Conservation (phyloP, 2,797 vertebrate species). For the Coendou prehensilis region DNA sequence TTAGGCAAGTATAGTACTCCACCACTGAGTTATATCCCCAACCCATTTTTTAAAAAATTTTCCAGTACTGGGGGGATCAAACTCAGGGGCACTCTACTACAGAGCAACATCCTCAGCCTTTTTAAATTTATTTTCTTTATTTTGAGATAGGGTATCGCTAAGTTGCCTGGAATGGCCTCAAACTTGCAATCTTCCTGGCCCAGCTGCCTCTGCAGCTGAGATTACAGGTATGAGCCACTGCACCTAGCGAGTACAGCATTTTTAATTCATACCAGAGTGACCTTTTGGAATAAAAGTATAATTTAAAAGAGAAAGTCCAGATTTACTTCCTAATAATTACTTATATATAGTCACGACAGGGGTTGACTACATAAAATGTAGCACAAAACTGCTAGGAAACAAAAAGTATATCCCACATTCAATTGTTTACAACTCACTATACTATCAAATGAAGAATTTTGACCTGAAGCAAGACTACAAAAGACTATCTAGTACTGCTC, state of each 20-base stretch:
- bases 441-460: constrained; percentile 51
- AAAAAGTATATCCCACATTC: constrained; percentile 22
- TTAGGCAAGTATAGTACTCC: not conserved
- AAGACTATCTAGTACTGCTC: not conserved
- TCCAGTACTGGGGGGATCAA: not conserved
- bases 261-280: constrained; percentile 67
- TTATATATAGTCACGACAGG: not conserved
- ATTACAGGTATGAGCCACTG: not conserved
- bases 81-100: not conserved
- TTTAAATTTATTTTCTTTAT: not conserved
- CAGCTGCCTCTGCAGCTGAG: not conserved
- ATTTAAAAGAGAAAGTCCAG: constrained; percentile 45
- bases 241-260: constrained; percentile 29
- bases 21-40: not conserved
- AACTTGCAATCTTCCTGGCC: not conserved
- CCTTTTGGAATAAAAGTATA: constrained; percentile 34
- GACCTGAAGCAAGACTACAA: constrained; percentile 65
- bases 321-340: constrained; percentile 55
- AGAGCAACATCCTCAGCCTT: not conserved
- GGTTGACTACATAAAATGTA: constrained; percentile 54
- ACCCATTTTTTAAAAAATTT: not conserved
- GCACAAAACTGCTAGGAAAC: constrained; percentile 32
- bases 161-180: not conserved
- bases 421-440: constrained; percentile 60
- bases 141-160: not conserved